Evolutionary conservation across 2,113 vertebrate species (phyloP), one percentile per base, ranked within the genome.

Genomic region (Pangasianodon gigas): DNA sequence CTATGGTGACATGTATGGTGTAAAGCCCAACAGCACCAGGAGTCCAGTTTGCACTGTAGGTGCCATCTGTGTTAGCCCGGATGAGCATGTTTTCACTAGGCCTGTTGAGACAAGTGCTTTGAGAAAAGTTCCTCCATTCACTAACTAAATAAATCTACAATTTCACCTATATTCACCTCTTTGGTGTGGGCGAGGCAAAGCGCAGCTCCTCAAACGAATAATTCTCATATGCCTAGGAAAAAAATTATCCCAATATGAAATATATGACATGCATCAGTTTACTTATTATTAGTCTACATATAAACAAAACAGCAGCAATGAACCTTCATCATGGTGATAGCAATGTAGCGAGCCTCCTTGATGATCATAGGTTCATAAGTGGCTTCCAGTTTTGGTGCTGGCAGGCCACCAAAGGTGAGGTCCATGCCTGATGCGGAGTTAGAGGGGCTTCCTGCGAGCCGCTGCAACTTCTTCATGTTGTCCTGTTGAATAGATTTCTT

Each of bases 241-340:
- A 18, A 91, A 10, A 87, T 37, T 6, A 14, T 74, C 37, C 14
- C n/a, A 90, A 77, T 32, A 54, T 41, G 0, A 37, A 58, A 48
- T 24, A 56, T 56, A 71, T 8, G 14, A 71, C 9, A 54, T 21
- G 10, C 21, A 46, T 19, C 19, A 56, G 14, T 13, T 84, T 44
- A 84, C 10, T 32, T 48, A 29, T 69, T 80, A 65, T 41, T 44
- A 37, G 6, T 37, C 62, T 29, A 11, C 46, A 74, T 6, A 89
- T 85, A 18, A 46, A 86, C 48, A 44, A 87, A 89, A 8, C 16
- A 65, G n/a, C 41, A 60, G 24, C 37, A 80, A 85, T 91, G 93
- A 94, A 99, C 98, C 97, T 99, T 99, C 98, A 99, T 99, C 98
- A 99, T 99, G 89, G 98, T 99, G 93, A 99, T 98, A 75, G 98